Evolutionary conservation across 2,888 invertebrate genomes (phyloP).

Genomic region (Cheiracanthium punctorium): DNA sequence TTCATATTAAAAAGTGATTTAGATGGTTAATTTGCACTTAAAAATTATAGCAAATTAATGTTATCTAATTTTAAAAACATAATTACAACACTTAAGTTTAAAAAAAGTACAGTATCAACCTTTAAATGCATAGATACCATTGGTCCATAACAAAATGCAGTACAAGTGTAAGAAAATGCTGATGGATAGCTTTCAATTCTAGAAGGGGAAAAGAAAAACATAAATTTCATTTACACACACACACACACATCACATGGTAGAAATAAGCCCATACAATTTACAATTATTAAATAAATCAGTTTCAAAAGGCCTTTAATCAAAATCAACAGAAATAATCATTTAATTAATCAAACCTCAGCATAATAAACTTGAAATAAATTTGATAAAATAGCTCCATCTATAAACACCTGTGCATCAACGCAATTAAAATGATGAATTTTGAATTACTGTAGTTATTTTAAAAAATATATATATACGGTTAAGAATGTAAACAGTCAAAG

Average conservation of each 20-base stretch:
- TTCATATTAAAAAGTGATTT: background rate
- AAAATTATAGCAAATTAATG: constrained; percentile 1
- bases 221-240: background rate
- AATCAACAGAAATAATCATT: too few species aligned
- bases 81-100: background rate
- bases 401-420: too few species aligned
- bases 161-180: background rate
- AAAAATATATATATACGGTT: too few species aligned
- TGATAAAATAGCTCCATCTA: too few species aligned
- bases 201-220: background rate
- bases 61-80: background rate
- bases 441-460: too few species aligned
- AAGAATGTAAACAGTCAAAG: too few species aligned
- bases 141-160: constrained; percentile 5
- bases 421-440: too few species aligned
- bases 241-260: background rate
- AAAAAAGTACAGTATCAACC: background rate
- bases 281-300: background rate
- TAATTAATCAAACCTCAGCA: too few species aligned
- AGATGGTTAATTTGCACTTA: background rate
- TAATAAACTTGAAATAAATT: too few species aligned
- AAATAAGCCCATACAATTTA: background rate
- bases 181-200: too few species aligned
- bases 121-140: background rate
- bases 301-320: too few species aligned